Evolutionary conservation across 2,888 invertebrate species (phyloP).

Genomic region (Cryptocephalus moraei): DNA sequence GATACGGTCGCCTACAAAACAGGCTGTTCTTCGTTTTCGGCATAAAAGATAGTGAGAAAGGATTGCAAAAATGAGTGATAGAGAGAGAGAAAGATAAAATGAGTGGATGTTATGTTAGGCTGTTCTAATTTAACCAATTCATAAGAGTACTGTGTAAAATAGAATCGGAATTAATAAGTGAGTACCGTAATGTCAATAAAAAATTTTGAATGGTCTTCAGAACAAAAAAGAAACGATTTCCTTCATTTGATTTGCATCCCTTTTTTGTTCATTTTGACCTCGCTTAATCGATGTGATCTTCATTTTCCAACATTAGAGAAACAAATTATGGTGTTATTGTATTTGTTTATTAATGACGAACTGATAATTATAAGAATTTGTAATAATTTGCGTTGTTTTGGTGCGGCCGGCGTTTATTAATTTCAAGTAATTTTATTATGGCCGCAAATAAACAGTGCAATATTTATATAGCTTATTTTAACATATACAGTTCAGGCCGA

Average conservation of each 20-base stretch:
- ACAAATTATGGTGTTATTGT: constrained; percentile 22
- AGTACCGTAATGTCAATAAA: constrained; percentile 18
- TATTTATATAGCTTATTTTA: constrained; percentile 4
- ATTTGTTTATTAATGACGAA: constrained; percentile 26
- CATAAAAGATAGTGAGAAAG: constrained; percentile 15
- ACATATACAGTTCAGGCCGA: background rate
- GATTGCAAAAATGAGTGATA: too few species aligned
- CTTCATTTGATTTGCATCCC: background rate
- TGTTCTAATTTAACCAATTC: constrained; percentile 32
- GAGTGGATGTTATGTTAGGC: constrained; percentile 34
- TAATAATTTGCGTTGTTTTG: constrained; percentile 10
- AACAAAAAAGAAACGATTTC: background rate
- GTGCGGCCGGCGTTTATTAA: constrained; percentile 7
- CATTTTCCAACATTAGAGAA: constrained; percentile 9
- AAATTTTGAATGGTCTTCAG: background rate
- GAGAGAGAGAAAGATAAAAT: background rate
- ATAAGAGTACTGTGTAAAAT: constrained; percentile 19
- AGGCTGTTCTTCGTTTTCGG: constrained; percentile 12
- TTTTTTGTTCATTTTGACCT: constrained; percentile 11
- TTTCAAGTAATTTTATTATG: constrained; percentile 4
- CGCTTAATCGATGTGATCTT: constrained; percentile 5
- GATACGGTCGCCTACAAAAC: constrained; percentile 21
- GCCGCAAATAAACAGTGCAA: constrained; percentile 15
- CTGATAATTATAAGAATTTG: constrained; percentile 18
- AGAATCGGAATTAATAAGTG: constrained; percentile 13